Base-by-base conservation (phyloP, 2,888 invertebrate species). In the Physocephala rufipes region DNA sequence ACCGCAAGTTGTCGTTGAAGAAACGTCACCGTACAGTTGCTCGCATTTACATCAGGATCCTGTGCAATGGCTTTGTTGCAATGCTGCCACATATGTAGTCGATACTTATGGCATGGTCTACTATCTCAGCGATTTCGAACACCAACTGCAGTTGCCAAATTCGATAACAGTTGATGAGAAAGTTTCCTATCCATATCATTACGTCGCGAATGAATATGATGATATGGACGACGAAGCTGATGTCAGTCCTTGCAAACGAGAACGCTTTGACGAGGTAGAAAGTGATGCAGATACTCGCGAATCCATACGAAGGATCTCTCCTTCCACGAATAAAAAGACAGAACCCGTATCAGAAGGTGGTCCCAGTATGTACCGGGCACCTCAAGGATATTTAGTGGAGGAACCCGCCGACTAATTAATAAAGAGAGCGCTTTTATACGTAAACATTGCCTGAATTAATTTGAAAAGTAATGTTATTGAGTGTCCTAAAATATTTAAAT, bases 311-410 rank as follows among this genome's bases (percentile, higher is more conserved):
- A 26, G 26, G 9, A 12, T 49, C 2, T 64, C 30, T 16, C 15
- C 16, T 1, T 36, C n/a, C 51, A 36, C 15, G 13, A 49, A 16
- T 19, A 64, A 61, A 36, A 28, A 30, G 45, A 3, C 24, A 53
- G 0, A 21, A 49, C 5, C 13, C 3, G 45, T 13, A 21, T 19
- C 5, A 55, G 21, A 19, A 45, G 45, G 24, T 2, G 28, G 30
- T 28, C 15, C 9, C 21, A 71, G 74, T 70, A 69, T 78, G 16
- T 82, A 83, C 73, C 75, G 77, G 49, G 62, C 81, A n/a, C 75
- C 77, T 43, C 74, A 80, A 36, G 80, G 79, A 3, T 84, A 84
- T 66, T 68, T 79, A 45, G 84, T 84, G 0, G 84, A 84, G 73
- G 84, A 84, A 66, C 84, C 84, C 2, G 73, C 24, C 19, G 79